Conservation (phyloP, 2,113 vertebrate genomes). For the Odontophorus gujanensis region DNA sequence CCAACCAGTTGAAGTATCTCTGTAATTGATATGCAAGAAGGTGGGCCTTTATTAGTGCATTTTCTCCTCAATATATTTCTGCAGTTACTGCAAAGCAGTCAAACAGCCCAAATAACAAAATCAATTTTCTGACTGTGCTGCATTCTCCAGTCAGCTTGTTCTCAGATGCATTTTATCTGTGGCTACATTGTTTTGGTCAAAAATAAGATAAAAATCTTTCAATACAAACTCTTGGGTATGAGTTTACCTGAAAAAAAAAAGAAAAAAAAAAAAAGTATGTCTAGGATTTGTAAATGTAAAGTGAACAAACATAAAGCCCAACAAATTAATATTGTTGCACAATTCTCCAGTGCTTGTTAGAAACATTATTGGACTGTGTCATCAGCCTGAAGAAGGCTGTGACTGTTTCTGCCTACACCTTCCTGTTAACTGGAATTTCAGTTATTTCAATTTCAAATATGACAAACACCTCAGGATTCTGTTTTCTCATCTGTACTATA, state of each 20-base stretch:
- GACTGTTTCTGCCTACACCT: background rate
- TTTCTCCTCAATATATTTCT: background rate
- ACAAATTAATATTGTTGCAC: background rate
- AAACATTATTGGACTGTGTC: background rate
- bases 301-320: background rate
- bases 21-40: background rate
- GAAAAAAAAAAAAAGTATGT: background rate
- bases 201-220: background rate
- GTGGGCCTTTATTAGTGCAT: background rate
- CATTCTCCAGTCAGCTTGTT: background rate
- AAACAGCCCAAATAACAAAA: background rate
- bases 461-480: background rate
- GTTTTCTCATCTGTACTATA: background rate
- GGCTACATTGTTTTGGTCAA: background rate
- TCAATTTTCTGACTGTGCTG: background rate
- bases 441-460: background rate
- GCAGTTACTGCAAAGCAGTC: background rate
- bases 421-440: slow-evolving; percentile 12
- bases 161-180: background rate
- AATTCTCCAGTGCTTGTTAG: background rate
- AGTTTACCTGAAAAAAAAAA: background rate
- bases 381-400: background rate
- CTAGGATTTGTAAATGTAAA: background rate
- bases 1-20: background rate
- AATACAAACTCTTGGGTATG: background rate